Conservation (phyloP, 2,797 vertebrate species). For the Coregonus ussuriensis region DNA sequence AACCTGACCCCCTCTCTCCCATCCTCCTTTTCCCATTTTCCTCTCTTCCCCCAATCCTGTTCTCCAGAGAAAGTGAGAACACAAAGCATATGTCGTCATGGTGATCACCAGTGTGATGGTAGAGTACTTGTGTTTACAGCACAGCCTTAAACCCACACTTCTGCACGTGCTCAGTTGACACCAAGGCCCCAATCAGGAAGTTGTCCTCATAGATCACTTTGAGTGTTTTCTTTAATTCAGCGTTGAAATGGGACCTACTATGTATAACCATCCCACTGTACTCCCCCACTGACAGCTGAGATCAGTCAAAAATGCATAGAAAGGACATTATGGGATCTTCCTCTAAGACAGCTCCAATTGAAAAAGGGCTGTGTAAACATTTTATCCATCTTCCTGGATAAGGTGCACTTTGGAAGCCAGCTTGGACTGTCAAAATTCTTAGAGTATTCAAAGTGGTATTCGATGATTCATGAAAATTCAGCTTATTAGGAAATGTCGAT, state of each 20-base stretch:
- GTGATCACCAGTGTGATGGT: conserved; percentile 1
- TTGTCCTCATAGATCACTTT: conserved; percentile 2
- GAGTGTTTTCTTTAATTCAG: not conserved
- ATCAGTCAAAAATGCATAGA: not conserved
- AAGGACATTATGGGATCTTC: not conserved
- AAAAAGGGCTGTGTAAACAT: not conserved
- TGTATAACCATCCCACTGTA: not conserved
- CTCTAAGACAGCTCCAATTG: not conserved
- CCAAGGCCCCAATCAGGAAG: not conserved
- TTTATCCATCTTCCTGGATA: not conserved
- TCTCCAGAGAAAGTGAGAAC: conserved; percentile 19
- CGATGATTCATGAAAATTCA: not conserved
- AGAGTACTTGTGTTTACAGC: conserved; percentile 8
- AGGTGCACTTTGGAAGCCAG: not conserved
- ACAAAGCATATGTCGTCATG: conserved; percentile 13
- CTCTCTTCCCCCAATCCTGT: conserved; percentile 21
- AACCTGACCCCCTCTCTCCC: conserved; percentile 5
- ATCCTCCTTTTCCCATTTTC: conserved; percentile 17
- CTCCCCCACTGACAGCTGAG: conserved; percentile 1
- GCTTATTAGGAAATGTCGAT: not conserved
- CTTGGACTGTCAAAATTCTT: not conserved
- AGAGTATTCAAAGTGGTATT: not conserved
- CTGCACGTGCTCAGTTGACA: conserved; percentile 31
- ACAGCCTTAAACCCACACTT: conserved; percentile 12
- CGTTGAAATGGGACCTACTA: not conserved